Conservation (phyloP, 2,888 invertebrate genomes). For the Ormyrus pomaceus region DNA sequence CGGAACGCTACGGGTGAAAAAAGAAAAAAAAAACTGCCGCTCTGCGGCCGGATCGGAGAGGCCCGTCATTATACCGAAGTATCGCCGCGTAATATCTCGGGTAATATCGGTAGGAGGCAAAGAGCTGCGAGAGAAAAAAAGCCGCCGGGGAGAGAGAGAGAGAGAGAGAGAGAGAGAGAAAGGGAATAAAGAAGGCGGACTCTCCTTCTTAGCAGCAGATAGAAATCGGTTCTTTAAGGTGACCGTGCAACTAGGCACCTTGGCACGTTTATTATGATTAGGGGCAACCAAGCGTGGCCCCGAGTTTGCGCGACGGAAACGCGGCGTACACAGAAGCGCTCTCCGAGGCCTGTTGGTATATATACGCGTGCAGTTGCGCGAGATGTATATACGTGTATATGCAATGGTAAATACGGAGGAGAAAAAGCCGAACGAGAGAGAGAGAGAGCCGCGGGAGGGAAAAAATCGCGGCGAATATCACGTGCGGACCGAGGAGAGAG, state of each 20-base stretch:
- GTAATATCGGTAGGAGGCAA: constrained; percentile 59
- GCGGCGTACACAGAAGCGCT: no score
- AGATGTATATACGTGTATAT: no score
- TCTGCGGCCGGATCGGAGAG: constrained; percentile 32
- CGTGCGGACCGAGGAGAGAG: constrained; percentile 25
- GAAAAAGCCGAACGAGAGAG: constrained; percentile 10
- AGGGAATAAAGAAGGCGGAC: constrained; percentile 21
- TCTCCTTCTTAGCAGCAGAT: constrained; percentile 58
- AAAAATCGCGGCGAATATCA: constrained; percentile 30
- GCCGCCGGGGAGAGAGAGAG: background rate
- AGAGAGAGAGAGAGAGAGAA: background rate
- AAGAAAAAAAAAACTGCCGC: background rate
- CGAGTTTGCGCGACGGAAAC: no score
- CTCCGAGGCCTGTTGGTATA: no score
- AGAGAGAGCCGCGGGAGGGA: background rate
- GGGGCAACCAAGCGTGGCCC: constrained; percentile 72
- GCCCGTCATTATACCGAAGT: constrained; percentile 54
- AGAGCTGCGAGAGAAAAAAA: constrained; percentile 3
- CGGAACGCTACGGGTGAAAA: background rate
- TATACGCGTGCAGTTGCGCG: no score
- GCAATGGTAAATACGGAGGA: background rate
- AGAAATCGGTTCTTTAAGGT: constrained; percentile 71
- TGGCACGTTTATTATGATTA: constrained; percentile 75
- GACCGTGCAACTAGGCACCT: constrained; percentile 70
- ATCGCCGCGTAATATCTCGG: constrained; percentile 65